phyloP scores from a whole-genome alignment of 2,888 invertebrate genomes.

The Petrolisthes cinctipes region DNA sequence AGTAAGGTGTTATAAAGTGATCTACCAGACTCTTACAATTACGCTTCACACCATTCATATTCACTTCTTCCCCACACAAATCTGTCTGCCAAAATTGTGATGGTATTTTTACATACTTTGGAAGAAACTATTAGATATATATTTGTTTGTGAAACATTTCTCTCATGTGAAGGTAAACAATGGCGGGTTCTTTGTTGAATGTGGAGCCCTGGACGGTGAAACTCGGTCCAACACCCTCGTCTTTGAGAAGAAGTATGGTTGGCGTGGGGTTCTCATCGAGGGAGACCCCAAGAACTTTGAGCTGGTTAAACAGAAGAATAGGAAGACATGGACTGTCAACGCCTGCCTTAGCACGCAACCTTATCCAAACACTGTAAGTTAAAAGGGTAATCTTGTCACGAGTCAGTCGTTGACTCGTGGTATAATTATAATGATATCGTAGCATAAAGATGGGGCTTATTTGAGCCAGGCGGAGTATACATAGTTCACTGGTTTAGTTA shows the following conservation, averaged over 20 bases:
- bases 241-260: constrained; percentile 71
- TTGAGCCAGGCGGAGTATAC: no score
- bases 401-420: no score
- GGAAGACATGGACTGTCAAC: constrained; percentile 72
- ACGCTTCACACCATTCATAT: no score
- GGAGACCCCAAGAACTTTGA: constrained; percentile 73
- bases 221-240: constrained; percentile 73
- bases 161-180: constrained; percentile 67
- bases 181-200: constrained; percentile 74
- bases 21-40: no score
- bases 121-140: no score
- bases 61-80: not conserved
- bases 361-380: constrained; percentile 70
- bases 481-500: no score
- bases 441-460: no score
- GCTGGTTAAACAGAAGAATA: constrained; percentile 70
- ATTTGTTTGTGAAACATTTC: no score
- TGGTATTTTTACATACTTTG: not conserved
- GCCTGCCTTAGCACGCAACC: constrained; percentile 71
- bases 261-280: constrained; percentile 73
- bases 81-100: not conserved
- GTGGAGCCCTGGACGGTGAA: constrained; percentile 74
- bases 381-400: no score
- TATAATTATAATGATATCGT: no score
- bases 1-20: constrained; percentile 42